Base-by-base conservation (phyloP, 2,113 vertebrate species). In the Rutilus rutilus region DNA sequence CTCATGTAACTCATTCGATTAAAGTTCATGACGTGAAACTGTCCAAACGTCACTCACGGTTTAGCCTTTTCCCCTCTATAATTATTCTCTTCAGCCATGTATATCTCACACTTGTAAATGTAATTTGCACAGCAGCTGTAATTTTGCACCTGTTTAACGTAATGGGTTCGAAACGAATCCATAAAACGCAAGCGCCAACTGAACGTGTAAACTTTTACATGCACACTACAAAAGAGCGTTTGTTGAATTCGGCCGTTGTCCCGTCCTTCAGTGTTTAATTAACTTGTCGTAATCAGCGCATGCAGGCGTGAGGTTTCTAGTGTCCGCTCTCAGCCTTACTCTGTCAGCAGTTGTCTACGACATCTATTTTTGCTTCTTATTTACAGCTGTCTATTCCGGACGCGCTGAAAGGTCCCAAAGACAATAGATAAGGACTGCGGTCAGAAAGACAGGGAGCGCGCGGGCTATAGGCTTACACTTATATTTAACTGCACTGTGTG, bases 301-400 rank as follows among this genome's bases (percentile, higher is more conserved):
- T 42, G 2, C 94, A 85, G 91, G 93, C 93, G 95, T 94, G 96
- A 96, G 95, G 78, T 95, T 87, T 87, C 91, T 90, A 39, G 93
- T 95, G 95, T 96, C 95, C 95, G 92, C 93, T 90, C 91, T 94
- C 95, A 96, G 94, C 94, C 93, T 96, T 95, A 94, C 93, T 89
- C 95, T 93, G 94, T 96, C 96, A 96, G 96, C 97, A 98, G 97
- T 96, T 97, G 96, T 95, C 95, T 94, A 89, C 91, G 88, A 93
- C 89, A 86, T 96, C 97, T 97, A 97, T 97, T 97, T 96, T 94
- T 95, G 95, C 94, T 93, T 92, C 95, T 95, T 92, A 94, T 96
- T 93, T 95, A 94, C 89, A 92, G 93, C 91, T 89, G 91, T 95
- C 93, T 95, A 93, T 95, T 96, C 95, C 90, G 91, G 94, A 93